phyloP scores from a whole-genome alignment of 2,797 vertebrate species.

The Alectoris magna region DNA sequence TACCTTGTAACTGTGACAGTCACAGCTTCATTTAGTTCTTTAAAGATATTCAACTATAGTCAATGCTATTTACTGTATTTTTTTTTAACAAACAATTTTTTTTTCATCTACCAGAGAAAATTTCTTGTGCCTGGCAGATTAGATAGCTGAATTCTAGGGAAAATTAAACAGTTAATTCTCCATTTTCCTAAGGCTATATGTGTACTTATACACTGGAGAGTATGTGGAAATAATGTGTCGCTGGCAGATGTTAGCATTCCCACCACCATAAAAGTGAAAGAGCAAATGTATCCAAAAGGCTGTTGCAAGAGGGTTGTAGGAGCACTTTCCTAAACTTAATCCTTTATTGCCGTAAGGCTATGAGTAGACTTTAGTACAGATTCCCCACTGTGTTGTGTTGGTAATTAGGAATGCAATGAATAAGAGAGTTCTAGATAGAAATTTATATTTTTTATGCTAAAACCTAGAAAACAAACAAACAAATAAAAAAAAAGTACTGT shows the following conservation, averaged over 20 bases:
- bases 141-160: not conserved
- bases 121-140: not conserved
- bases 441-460: not conserved
- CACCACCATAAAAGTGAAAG: not conserved
- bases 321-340: not conserved
- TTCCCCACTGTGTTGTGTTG: not conserved
- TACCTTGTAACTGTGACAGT: not conserved
- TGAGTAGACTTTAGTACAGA: not conserved
- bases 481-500: accelerated
- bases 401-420: not conserved
- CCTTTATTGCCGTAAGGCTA: not conserved
- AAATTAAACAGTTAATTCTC: not conserved
- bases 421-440: not conserved
- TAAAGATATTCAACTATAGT: not conserved
- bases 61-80: not conserved
- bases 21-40: not conserved
- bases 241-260: not conserved
- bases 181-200: not conserved
- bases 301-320: not conserved
- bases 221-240: not conserved
- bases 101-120: not conserved
- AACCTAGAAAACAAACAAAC: not conserved
- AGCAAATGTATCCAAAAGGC: not conserved
- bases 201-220: not conserved
- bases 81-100: not conserved